Evolutionary conservation across 2,797 vertebrate species (phyloP), one percentile per base, ranked within the genome.

Genomic region (Babyrousa celebensis): DNA sequence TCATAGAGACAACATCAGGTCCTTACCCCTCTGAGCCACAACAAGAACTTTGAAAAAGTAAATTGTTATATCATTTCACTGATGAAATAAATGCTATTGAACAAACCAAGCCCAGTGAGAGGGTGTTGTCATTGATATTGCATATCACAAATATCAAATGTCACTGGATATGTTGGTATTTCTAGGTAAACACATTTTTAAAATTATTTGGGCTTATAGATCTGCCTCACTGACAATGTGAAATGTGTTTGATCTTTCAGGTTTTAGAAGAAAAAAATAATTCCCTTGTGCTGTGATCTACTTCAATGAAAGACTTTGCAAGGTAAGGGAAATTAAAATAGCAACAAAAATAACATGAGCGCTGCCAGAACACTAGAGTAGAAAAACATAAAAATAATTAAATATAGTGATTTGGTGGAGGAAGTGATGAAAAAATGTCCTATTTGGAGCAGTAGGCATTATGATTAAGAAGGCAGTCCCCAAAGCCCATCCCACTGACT

Each of bases 201-300:
- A 65, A 78, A 20, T 40, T 67, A 80, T 63, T n/a, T 83, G 25
- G 75, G 89, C 0, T 82, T 97, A 83, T 85, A 94, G 84, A 97
- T 63, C 70, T 82, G 63, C 83, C 60, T 80, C 91, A 75, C 84
- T 94, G 91, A 91, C 84, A 97, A 84, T 56, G 6, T 94, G 77
- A 98, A 97, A 96, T 96, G 70, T 7, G 17, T 97, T 97, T 98
- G 68, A 97, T 96, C 94, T 96, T 89, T 90, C 79, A 5, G 93
- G 40, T 96, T 98, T 98, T 96, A 94, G 97, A 97, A 96, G 18
- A 79, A 80, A 67, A 68, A 91, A 88, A n/a, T 92, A 97, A 97
- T 96, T 97, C 70, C 97, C 75, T 97, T 94, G 85, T 95, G 18
- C 62, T 62, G 48, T 96, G 54, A 96, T n/a, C 78, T 79, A 89